Evolutionary conservation across 1,140 invertebrate genomes (phyloP), one percentile per base, ranked within the genome.

Genomic region (Drosophila micromelanica): DNA sequence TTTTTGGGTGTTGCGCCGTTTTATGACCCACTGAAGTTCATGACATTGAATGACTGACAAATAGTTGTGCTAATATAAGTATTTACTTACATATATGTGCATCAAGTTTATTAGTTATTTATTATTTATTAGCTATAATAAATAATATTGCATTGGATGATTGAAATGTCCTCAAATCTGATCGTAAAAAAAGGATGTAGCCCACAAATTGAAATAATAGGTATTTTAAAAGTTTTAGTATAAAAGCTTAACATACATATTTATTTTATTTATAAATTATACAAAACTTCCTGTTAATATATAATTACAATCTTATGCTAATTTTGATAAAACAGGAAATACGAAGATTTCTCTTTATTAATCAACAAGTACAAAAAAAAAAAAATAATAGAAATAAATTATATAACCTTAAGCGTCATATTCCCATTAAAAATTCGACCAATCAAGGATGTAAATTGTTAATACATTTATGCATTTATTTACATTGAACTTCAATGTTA

Each of bases 21-120:
- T 86, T 80, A 81, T 86, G 81, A 86, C 81, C 81, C 78, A 81
- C 49, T 45, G 81, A 86, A 86, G 81, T 86, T 86, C 81, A 86
- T 81, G 81, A 78, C 82, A 86, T 86, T 86, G 81, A 86, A 45
- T 35, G 40, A 65, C 35, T 62, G 57, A 68, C 75, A 62, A 67
- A 85, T 70, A 77, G 64, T 60, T 69, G 60, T 67, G 73, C 61
- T 62, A 37, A 71, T 48, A 64, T 37, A 9, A 52, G 11, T 27
- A 55, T 46, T 7, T 65, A 27, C 48, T 46, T 49, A 63, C 38
- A 42, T 52, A 15, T 35, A 30, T 13, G 30, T 55, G 51, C 38
- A 57, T 51, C 45, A 54, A 68, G 80, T 80, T 85, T 70, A 73
- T 63, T 77, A 69, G 60, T 56, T n/a, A n/a, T n/a, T 40, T 49